These are phyloP conservation scores for Vespertilio murinus DNA, from an alignment of 2,797 vertebrate genomes.

Conservation along the genomic window DNA sequence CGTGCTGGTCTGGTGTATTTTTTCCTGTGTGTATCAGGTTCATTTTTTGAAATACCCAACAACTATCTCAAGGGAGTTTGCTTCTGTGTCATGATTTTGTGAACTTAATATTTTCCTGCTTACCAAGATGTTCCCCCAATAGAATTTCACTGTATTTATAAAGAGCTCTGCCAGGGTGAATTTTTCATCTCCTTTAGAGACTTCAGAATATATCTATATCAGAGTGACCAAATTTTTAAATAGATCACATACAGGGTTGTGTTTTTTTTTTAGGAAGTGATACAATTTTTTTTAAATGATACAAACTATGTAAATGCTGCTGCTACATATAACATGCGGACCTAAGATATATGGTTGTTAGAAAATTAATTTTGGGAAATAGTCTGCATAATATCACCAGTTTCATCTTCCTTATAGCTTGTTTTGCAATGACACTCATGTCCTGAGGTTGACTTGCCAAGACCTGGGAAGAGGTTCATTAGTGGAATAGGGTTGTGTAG, in stretches of 20 bases:
- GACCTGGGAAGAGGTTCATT: not conserved
- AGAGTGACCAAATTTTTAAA: constrained; percentile 25
- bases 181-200: constrained; percentile 39
- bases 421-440: not conserved
- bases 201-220: not conserved
- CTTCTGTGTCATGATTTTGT: not conserved
- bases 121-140: constrained; percentile 26
- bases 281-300: constrained; percentile 41
- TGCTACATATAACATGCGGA: not conserved
- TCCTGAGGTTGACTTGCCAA: not conserved
- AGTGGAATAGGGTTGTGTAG: not conserved
- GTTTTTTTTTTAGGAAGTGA: not conserved
- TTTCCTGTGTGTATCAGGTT: not conserved
- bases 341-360: not conserved
- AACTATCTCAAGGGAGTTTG: not conserved
- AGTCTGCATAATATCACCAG: constrained; percentile 26
- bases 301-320: not conserved
- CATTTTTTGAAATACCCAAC: constrained; percentile 37
- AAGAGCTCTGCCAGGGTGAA: constrained; percentile 6
- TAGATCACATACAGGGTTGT: not conserved
- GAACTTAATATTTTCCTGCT: constrained; percentile 47
- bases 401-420: not conserved
- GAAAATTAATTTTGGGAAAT: constrained; percentile 54
- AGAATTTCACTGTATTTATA: constrained; percentile 36
- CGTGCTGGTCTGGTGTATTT: not conserved